These are phyloP conservation scores for Pseudopleuronectes americanus DNA, from an alignment of 2,797 vertebrate genomes.

Conservation along the genomic window DNA sequence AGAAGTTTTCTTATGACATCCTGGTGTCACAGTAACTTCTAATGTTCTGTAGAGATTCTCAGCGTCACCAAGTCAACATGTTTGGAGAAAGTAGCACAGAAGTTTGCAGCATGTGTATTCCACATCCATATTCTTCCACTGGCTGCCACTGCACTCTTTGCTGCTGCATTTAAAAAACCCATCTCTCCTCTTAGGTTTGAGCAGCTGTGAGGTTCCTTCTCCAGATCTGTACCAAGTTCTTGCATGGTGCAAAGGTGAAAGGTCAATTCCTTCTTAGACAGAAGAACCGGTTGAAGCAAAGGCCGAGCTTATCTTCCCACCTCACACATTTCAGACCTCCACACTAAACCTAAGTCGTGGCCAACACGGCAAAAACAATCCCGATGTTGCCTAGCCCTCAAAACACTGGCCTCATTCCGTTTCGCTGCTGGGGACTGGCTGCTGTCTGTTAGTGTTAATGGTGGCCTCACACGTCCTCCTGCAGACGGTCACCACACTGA, in stretches of 20 bases:
- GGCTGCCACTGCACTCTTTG: neutral
- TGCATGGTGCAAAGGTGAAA: conserved; percentile 43
- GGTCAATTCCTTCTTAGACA: conserved; percentile 49
- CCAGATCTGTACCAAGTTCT: conserved; percentile 24
- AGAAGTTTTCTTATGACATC: conserved; percentile 7
- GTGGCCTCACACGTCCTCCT: neutral
- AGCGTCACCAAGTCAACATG: neutral
- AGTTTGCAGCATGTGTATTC: neutral
- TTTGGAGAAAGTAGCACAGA: conserved; percentile 1
- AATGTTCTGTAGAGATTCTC: neutral
- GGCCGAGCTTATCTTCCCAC: conserved; percentile 23
- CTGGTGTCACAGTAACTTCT: neutral
- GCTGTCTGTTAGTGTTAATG: neutral
- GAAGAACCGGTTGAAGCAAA: conserved; percentile 32
- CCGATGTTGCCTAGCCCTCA: neutral
- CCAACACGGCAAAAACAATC: neutral
- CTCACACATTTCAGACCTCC: conserved; percentile 18
- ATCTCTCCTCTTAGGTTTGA: conserved; percentile 2
- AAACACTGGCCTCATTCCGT: neutral
- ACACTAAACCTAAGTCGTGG: neutral
- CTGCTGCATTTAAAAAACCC: neutral
- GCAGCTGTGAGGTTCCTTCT: conserved; percentile 20
- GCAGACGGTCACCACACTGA: neutral
- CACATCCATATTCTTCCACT: neutral
- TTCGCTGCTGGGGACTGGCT: neutral